A percentile compares a stretch with the other conserved stretches of the same genome.
phyloP scores from a whole-genome alignment of 2,888 invertebrate species.

The Rosalia funebris region DNA sequence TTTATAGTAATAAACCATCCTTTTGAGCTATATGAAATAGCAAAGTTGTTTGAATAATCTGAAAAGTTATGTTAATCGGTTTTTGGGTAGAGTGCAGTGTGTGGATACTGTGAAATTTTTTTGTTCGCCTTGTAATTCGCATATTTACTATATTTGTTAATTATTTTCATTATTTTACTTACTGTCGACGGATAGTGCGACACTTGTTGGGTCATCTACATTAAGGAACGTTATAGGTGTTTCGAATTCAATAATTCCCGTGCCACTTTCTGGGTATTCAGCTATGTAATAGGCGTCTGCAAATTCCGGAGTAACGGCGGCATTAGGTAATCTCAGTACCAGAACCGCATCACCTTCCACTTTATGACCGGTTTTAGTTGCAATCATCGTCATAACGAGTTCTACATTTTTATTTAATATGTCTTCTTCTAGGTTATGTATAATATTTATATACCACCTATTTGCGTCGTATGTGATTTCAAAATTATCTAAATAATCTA shows the following conservation, averaged over 20 bases:
- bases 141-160: too few species aligned
- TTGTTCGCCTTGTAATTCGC: too few species aligned
- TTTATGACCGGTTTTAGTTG: neutral
- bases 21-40: neutral
- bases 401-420: constrained; percentile 3
- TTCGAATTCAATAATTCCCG: constrained; percentile 19
- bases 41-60: constrained; percentile 3
- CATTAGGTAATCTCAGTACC: neutral
- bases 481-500: neutral
- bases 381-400: constrained; percentile 3
- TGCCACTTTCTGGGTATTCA: constrained; percentile 6
- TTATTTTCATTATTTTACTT: constrained; percentile 15
- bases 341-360: neutral
- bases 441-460: neutral
- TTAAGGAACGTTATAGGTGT: constrained; percentile 2
- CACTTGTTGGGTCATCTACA: neutral
- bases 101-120: too few species aligned
- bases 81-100: too few species aligned
- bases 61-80: neutral
- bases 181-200: constrained; percentile 15
- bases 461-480: neutral
- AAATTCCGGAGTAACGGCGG: constrained; percentile 6
- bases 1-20: constrained; percentile 5
- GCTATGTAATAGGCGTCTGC: constrained; percentile 9
- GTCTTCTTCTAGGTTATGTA: neutral